A percentile compares a stretch with the other conserved stretches of the same genome.
Conservation (phyloP, 2,113 vertebrate species). For the Engystomops pustulosus region DNA sequence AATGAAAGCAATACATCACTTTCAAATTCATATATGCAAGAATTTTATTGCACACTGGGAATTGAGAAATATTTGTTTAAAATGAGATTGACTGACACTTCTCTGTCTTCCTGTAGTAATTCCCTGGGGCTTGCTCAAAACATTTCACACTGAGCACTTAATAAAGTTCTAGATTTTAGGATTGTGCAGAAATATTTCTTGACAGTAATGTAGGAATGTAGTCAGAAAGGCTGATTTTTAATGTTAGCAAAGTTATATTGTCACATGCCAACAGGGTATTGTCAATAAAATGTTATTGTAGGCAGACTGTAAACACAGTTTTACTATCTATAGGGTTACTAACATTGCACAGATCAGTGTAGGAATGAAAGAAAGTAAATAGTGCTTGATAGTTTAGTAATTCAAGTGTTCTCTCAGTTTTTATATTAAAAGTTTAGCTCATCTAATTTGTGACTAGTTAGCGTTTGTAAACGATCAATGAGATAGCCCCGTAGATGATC, state of each 20-base stretch:
- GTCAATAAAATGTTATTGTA: neutral
- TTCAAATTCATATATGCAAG: neutral
- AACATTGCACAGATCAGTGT: no score
- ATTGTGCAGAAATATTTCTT: neutral
- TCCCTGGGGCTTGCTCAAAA: slow-evolving; percentile 1
- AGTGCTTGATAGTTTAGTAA: no score
- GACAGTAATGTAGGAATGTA: neutral
- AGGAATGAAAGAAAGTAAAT: no score
- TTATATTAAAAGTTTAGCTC: no score
- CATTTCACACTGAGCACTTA: slow-evolving; percentile 10
- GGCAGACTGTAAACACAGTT: no score
- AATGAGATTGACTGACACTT: neutral
- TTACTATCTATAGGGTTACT: no score
- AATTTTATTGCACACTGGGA: neutral
- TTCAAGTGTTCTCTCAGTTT: no score
- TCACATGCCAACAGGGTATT: neutral
- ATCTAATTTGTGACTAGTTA: no score
- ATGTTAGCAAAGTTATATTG: neutral
- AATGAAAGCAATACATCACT: slow-evolving; percentile 3
- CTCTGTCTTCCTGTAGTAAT: neutral
- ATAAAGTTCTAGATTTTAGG: slow-evolving; percentile 11
- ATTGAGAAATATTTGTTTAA: slow-evolving; percentile 19
- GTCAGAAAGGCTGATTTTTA: neutral
- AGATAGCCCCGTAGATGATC: no score
- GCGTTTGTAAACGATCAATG: no score